Base-by-base conservation (phyloP, 2,888 invertebrate species). In the Hyalella azteca region DNA sequence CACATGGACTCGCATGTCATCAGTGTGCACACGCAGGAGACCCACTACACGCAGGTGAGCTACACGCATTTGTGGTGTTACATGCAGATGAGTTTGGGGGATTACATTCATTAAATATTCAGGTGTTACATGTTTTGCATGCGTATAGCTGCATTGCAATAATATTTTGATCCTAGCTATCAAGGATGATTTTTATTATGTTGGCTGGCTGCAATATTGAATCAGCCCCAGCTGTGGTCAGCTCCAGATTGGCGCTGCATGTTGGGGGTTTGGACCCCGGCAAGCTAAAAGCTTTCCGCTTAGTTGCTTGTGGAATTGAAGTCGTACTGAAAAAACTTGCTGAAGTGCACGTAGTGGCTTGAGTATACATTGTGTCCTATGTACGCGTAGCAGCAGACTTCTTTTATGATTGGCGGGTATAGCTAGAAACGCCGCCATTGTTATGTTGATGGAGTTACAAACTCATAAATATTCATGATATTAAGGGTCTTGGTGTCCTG, bases 1-100 rank as follows among this genome's bases (percentile, higher is more conserved):
- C 99, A 99, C 87, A 95, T 99, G 93, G 99, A 99, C 89, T 97
- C 96, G 49, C 96, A 97, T 87, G 92, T 97, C 78, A 95, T 95
- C 82, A 93, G 93, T 86, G 90, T 91, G 85, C 91, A 91, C 85
- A 90, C 94, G 60, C 90, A 93, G 89, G 98, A 91, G 89, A 98
- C 98, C 0, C 93, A 95, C 86, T 99, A 98, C 87, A 99, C 98
- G 0, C 93, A 95, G 87, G 90, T 90, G 84, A 80, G 86, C 84
- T 66, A 78, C 4, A 13, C 15, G 48, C 11, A 15, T 39, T 32
- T 22, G 26, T n/a, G 11, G 19, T 5, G 5, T 11, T 11, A 39
- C 5, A 32, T 11, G 13, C 7, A 11, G 73, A 15, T 29, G 9
- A n/a, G 11, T n/a, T 29, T 11, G 9, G 7, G 13, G 13, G 13